These are phyloP conservation scores for Sicus ferrugineus DNA, from an alignment of 2,888 invertebrate species.

Conservation along the genomic window DNA sequence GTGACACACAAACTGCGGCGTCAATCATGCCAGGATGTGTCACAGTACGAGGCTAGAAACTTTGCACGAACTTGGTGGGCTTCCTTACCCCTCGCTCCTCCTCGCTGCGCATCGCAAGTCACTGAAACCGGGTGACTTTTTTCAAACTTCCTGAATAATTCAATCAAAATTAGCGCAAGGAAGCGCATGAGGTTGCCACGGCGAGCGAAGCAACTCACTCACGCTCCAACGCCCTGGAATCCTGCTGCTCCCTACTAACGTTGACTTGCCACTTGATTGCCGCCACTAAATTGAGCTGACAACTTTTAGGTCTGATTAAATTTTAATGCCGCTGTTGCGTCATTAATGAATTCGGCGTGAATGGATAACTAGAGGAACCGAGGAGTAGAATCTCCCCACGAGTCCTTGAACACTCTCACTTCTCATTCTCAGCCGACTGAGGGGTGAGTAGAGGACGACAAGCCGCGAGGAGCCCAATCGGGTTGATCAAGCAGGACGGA, in stretches of 20 bases:
- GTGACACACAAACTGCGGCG: conserved; percentile 25
- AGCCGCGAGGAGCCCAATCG: background rate
- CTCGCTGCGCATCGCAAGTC: conserved; percentile 22
- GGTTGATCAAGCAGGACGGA: background rate
- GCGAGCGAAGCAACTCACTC: conserved; percentile 29
- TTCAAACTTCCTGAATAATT: conserved; percentile 51
- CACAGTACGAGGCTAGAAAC: background rate
- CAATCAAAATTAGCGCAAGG: conserved; percentile 47
- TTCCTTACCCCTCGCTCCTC: conserved; percentile 22
- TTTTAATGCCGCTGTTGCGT: conserved; percentile 57
- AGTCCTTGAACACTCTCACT: no score
- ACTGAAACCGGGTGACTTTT: conserved; percentile 26
- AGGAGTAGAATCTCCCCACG: conserved; percentile 28
- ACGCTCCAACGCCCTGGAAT: background rate
- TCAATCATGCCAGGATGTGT: conserved; percentile 9
- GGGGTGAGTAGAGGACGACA: background rate
- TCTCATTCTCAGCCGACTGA: no score
- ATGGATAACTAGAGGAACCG: conserved; percentile 47
- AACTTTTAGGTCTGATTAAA: conserved; percentile 60
- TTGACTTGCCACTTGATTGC: conserved; percentile 23
- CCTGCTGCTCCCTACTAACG: background rate
- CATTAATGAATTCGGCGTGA: conserved; percentile 59
- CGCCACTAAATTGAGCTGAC: conserved; percentile 45
- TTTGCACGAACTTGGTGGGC: conserved; percentile 26
- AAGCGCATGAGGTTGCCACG: conserved; percentile 40